Evolutionary conservation across 1,140 invertebrate genomes (phyloP), one percentile per base, ranked within the genome.

Genomic region (Halyomorpha halys): DNA sequence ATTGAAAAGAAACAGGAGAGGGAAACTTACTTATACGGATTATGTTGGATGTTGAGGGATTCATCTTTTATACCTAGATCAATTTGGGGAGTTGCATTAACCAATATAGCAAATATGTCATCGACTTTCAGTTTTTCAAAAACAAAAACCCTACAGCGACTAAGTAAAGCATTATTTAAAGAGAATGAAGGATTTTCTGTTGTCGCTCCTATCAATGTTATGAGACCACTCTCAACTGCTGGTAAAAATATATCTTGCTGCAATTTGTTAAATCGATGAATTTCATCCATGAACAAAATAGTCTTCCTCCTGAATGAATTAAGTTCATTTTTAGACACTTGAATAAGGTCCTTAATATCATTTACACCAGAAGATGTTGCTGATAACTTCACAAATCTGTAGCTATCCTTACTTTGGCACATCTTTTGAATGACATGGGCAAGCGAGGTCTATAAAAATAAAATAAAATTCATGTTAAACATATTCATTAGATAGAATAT

Each of bases 141-240:
- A 16, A 89, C 82, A 68, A 90, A 80, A 4, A 91, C 87, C 66
- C 82, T 76, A 70, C 86, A 88, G 30, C 90, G 76, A 76, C 87
- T 90, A 0, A 93, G 73, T 8, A 93, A 74, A 0, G 90, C 88
- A 66, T 81, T 83, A 72, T 91, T 92, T 30, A 92, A 80, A 71
- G 82, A 84, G 72, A 91, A 92, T 1, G 88, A 91, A 49, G 90
- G 90, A 76, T 92, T 93, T 75, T 93, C 89, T 60, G 90, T 93
- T 2, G 90, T 93, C 0, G 90, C 90, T 44, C 90, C 90, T 64
- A 93, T 82, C 54, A 93, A 73, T 30, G 79, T 85, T n/a, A 93
- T 84, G 9, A 82, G 86, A 0, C 90, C 89, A 72, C 82, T 83
- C 75, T 92, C 90, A 25, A 92, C 83, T 74, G 88, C 83, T 15